Evolutionary conservation across 2,113 vertebrate genomes (phyloP).

Genomic region (Clarias batrachus): DNA sequence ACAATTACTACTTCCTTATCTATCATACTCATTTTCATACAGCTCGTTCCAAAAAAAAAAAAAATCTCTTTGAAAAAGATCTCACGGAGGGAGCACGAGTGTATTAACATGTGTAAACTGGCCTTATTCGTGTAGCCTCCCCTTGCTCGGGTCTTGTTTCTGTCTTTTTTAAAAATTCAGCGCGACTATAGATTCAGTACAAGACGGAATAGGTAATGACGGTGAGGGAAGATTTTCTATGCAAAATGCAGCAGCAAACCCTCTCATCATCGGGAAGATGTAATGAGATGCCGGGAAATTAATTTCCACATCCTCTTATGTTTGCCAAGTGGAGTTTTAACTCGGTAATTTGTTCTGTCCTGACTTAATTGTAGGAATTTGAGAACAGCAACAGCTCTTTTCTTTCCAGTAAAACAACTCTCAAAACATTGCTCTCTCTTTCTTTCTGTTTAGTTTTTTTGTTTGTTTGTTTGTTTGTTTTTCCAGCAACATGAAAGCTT

Average conservation of each 20-base stretch:
- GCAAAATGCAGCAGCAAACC: conserved; percentile 50
- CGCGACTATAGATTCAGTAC: conserved; percentile 54
- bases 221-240: conserved; percentile 49
- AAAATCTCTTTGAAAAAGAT: conserved; percentile 49
- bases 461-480: neutral
- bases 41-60: conserved; percentile 1
- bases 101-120: conserved; percentile 54
- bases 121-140: conserved; percentile 54
- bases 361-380: conserved; percentile 49
- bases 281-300: conserved; percentile 49
- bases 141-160: conserved; percentile 36
- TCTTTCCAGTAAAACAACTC: conserved; percentile 9
- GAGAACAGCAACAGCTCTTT: conserved; percentile 25
- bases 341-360: conserved; percentile 55
- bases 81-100: neutral
- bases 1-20: conserved; percentile 45
- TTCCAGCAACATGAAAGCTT: conserved; percentile 29
- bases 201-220: conserved; percentile 54
- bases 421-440: neutral
- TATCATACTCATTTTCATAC: conserved; percentile 35
- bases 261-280: conserved; percentile 48
- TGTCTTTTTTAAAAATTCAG: conserved; percentile 49
- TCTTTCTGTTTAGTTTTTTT: neutral
- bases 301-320: conserved; percentile 44
- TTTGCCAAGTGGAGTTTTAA: conserved; percentile 51